Evolutionary conservation across 2,797 vertebrate genomes (phyloP).

Genomic region (Epinephelus malabaricus): DNA sequence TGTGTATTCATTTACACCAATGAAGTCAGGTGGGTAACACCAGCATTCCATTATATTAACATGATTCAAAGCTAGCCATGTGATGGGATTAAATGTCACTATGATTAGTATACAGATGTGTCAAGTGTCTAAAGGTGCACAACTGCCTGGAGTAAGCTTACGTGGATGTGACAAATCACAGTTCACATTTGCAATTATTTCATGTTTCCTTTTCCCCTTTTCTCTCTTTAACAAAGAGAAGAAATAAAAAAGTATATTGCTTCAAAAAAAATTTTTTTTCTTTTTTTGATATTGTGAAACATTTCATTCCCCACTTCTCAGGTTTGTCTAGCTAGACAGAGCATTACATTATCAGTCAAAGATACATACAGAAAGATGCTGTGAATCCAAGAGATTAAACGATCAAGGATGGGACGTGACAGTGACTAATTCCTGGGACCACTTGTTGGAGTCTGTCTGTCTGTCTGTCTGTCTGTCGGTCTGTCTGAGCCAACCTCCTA

Average conservation of each 20-base stretch:
- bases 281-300: slow-evolving; percentile 78
- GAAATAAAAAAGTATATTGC: slow-evolving; percentile 87
- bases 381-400: slow-evolving; percentile 83
- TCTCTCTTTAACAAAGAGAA: slow-evolving; percentile 79
- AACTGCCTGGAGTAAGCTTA: slow-evolving; percentile 74
- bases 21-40: slow-evolving; percentile 75
- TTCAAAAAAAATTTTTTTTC: slow-evolving; percentile 80
- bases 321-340: slow-evolving; percentile 82
- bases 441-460: slow-evolving; percentile 62
- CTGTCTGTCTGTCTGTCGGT: slow-evolving; percentile 56
- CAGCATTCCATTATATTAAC: slow-evolving; percentile 81
- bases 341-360: slow-evolving; percentile 83
- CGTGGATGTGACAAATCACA: slow-evolving; percentile 75
- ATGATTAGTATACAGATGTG: slow-evolving; percentile 82
- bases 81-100: slow-evolving; percentile 75
- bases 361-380: slow-evolving; percentile 84
- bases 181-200: slow-evolving; percentile 74
- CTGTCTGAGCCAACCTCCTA: slow-evolving; percentile 67
- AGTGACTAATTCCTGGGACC: slow-evolving; percentile 78
- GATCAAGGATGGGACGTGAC: slow-evolving; percentile 79
- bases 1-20: slow-evolving; percentile 67
- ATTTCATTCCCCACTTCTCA: slow-evolving; percentile 80
- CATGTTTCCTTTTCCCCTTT: slow-evolving; percentile 65
- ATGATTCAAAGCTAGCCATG: slow-evolving; percentile 77
- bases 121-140: slow-evolving; percentile 79